Conservation (phyloP, 2,797 vertebrate species). For the Thripadectes ignobilis region DNA sequence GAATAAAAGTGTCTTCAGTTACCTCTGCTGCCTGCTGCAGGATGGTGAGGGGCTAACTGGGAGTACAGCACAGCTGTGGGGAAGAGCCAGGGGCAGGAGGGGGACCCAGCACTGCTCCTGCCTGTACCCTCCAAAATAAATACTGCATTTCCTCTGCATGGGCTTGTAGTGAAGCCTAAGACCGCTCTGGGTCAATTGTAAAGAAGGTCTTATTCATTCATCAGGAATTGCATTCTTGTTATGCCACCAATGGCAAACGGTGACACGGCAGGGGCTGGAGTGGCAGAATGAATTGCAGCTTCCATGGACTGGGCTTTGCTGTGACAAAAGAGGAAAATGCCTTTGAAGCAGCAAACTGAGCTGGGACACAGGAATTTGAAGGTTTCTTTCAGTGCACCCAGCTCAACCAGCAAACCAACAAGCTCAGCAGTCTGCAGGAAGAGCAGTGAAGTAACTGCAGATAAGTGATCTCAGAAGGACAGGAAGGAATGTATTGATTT, state of each 20-base stretch:
- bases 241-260: fast-evolving
- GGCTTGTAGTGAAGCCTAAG: background rate
- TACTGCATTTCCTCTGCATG: background rate
- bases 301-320: background rate
- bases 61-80: background rate
- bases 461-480: background rate
- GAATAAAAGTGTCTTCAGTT: background rate
- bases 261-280: background rate
- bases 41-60: background rate
- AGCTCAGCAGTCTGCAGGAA: slow-evolving; percentile 35
- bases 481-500: slow-evolving; percentile 40
- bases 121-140: background rate
- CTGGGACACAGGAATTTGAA: background rate
- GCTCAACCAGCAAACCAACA: background rate
- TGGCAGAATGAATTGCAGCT: background rate
- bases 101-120: background rate
- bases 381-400: background rate
- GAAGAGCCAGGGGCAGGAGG: background rate
- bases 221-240: background rate
- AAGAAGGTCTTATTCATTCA: background rate
- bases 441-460: background rate
- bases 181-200: background rate
- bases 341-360: background rate
- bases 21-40: background rate
- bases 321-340: background rate